phyloP scores from a whole-genome alignment of 2,797 vertebrate species.

The Coregonus sp. region DNA sequence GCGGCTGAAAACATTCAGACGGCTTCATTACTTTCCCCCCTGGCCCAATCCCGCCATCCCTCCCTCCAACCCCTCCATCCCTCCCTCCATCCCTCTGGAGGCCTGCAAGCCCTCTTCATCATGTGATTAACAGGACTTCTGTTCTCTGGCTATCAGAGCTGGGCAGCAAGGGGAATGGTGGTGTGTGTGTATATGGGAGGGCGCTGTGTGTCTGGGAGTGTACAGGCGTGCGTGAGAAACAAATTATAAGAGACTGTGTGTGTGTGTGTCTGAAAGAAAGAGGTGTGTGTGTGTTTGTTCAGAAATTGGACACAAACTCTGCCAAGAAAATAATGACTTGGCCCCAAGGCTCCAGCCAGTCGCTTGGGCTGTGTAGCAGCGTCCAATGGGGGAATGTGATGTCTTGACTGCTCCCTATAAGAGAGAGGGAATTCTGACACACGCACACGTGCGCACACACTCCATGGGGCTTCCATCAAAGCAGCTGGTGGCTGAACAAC shows the following conservation, averaged over 20 bases:
- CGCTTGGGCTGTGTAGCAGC: background rate
- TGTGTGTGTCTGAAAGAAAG: background rate
- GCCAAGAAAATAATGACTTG: slow-evolving; percentile 33
- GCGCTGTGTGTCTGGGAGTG: background rate
- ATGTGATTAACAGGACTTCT: slow-evolving; percentile 58
- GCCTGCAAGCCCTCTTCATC: slow-evolving; percentile 31
- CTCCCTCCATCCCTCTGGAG: slow-evolving; percentile 3
- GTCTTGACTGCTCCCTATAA: background rate
- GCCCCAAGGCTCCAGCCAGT: background rate
- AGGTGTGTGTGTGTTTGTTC: background rate
- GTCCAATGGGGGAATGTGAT: background rate
- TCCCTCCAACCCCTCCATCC: background rate
- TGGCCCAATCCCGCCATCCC: slow-evolving; percentile 7
- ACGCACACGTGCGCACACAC: background rate
- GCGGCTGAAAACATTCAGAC: slow-evolving; percentile 56
- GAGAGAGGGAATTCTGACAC: background rate
- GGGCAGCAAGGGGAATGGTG: slow-evolving; percentile 32
- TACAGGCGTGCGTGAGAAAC: background rate
- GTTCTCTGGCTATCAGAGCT: slow-evolving; percentile 34
- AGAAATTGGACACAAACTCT: background rate
- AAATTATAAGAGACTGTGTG: background rate
- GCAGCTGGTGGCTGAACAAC: slow-evolving; percentile 24
- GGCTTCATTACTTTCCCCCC: slow-evolving; percentile 56
- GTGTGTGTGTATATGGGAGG: background rate
- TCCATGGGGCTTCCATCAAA: background rate